These are phyloP conservation scores for Drosophila borealis DNA, from an alignment of 2,888 invertebrate species.

Conservation along the genomic window DNA sequence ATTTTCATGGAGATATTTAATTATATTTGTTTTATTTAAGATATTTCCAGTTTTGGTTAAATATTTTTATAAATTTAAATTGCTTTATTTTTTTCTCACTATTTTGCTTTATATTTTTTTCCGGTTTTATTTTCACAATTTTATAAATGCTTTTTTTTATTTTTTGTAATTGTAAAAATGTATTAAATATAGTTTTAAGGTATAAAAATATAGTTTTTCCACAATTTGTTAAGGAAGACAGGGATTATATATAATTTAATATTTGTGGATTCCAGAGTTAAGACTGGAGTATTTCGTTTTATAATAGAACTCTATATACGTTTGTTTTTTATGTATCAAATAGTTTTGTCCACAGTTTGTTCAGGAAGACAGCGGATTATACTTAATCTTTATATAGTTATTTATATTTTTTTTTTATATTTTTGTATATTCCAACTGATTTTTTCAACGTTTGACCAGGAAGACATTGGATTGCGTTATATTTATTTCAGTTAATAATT, in stretches of 20 bases:
- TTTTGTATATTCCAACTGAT: neutral
- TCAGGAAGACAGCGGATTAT: neutral
- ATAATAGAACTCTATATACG: neutral
- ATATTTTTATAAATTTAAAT: constrained; percentile 1
- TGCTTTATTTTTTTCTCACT: too few relatives aligned
- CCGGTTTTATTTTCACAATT: neutral
- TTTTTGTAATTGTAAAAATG: neutral
- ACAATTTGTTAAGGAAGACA: constrained; percentile 36
- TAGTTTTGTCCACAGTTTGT: neutral
- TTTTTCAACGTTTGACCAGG: neutral
- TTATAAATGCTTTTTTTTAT: too few relatives aligned
- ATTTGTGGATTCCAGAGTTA: neutral
- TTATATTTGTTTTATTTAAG: neutral
- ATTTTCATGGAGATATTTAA: constrained; percentile 1
- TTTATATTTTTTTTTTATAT: neutral
- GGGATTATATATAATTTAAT: constrained; percentile 23
- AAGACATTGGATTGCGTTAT: constrained; percentile 4
- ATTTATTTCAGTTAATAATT: neutral
- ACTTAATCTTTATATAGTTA: neutral
- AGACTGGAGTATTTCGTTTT: neutral
- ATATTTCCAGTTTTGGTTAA: neutral
- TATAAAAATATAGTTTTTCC: neutral
- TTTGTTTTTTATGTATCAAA: neutral
- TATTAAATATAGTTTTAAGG: too few relatives aligned
- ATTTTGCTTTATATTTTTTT: neutral